phyloP scores from a whole-genome alignment of 2,797 vertebrate species.

The Coccyzus lansbergi region DNA sequence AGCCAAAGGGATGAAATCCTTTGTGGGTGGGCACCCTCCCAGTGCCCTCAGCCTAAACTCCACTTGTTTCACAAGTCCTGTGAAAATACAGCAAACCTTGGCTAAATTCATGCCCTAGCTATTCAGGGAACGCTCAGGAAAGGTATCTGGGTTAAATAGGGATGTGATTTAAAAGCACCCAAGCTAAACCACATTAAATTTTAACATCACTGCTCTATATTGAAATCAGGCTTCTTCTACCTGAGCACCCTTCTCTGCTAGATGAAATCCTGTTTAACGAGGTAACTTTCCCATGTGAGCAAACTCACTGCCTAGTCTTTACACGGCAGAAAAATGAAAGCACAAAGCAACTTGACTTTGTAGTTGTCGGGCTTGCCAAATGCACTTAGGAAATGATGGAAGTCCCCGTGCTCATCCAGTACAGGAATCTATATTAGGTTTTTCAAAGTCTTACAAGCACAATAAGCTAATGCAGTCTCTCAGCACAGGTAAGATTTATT shows the following conservation, averaged over 20 bases:
- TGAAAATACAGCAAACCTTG: background rate
- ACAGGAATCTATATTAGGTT: constrained; percentile 17
- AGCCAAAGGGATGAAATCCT: background rate
- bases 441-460: constrained; percentile 31
- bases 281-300: background rate
- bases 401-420: background rate
- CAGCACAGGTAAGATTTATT: constrained; percentile 50
- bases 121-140: background rate
- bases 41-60: background rate
- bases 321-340: background rate
- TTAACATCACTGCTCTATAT: rapidly evolving
- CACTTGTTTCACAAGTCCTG: background rate
- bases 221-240: background rate
- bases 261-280: background rate
- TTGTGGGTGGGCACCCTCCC: background rate
- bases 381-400: background rate
- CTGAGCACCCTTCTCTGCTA: background rate
- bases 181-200: background rate
- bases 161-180: background rate
- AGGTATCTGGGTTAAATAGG: background rate
- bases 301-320: background rate
- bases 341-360: background rate
- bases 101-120: background rate
- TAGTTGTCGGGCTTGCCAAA: background rate
- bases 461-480: constrained; percentile 38